phyloP scores from a whole-genome alignment of 2,797 vertebrate species.

The Lithobates sylvaticus region DNA sequence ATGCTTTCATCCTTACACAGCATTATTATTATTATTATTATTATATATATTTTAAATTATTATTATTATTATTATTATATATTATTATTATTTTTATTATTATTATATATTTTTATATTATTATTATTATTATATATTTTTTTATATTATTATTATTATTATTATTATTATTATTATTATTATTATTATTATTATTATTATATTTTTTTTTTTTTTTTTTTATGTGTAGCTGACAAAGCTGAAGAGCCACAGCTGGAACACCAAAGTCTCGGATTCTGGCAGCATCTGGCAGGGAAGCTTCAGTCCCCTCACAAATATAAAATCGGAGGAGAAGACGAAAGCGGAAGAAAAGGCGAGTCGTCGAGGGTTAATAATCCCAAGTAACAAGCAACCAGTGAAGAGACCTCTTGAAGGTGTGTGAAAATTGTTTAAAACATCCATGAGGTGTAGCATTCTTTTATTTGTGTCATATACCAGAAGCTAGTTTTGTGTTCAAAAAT shows the following conservation, averaged over 20 bases:
- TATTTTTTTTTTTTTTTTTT: no score
- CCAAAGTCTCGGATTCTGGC: slow-evolving; percentile 54
- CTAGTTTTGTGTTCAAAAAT: no score
- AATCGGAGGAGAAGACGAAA: slow-evolving; percentile 27
- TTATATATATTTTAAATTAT: no score
- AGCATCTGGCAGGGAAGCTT: slow-evolving; percentile 89
- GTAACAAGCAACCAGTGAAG: slow-evolving; percentile 79
- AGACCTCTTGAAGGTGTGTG: slow-evolving; percentile 82
- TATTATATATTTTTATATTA: no score
- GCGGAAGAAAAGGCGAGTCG: slow-evolving; percentile 70
- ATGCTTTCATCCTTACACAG: no score
- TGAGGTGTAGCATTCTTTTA: not conserved
- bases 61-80: no score
- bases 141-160: no score
- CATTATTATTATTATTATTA: no score
- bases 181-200: no score
- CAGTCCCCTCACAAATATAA: slow-evolving; percentile 52
- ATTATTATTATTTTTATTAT: no score
- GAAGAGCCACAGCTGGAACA: slow-evolving; percentile 82
- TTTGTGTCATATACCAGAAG: slow-evolving; percentile 44
- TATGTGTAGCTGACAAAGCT: slow-evolving; percentile 72
- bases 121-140: no score
- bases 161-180: no score
- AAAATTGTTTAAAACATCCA: not conserved
- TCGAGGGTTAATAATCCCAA: slow-evolving; percentile 76